Evolutionary conservation across 1,140 invertebrate species (phyloP).

Genomic region (Triops cancriformis): DNA sequence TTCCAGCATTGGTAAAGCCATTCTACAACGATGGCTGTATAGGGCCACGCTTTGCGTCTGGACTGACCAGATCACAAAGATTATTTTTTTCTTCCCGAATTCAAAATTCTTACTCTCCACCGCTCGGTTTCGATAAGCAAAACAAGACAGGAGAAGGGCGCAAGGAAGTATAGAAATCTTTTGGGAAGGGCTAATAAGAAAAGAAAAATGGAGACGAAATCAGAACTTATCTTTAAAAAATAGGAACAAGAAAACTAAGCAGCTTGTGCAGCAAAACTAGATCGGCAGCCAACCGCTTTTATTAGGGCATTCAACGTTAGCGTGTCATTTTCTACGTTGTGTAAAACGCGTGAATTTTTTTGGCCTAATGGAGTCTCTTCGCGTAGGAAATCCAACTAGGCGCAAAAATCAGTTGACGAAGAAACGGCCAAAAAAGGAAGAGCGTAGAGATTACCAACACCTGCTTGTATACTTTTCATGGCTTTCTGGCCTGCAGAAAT

Average conservation of each 20-base stretch:
- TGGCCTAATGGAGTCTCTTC: background rate
- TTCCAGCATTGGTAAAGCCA: conserved; percentile 9
- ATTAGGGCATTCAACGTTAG: background rate
- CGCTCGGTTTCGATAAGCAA: background rate
- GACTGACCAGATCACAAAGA: background rate
- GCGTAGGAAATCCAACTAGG: background rate
- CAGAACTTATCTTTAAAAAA: background rate
- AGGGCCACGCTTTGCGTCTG: conserved; percentile 11
- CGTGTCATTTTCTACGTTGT: background rate
- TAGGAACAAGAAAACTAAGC: background rate
- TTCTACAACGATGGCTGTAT: background rate
- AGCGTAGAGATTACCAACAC: too few relatives aligned
- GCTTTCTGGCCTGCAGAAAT: too few relatives aligned
- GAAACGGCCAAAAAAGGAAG: too few relatives aligned
- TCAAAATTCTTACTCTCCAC: background rate
- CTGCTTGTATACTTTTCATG: too few relatives aligned
- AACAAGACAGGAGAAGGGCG: background rate
- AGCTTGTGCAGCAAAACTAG: background rate
- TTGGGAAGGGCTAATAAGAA: background rate
- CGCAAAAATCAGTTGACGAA: too few relatives aligned
- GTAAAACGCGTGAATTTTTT: background rate
- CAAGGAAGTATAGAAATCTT: too few relatives aligned
- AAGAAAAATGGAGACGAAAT: background rate
- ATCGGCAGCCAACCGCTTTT: background rate
- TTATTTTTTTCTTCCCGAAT: background rate